Conservation (phyloP, 2,113 vertebrate genomes). For the Corythornis cristatus region DNA sequence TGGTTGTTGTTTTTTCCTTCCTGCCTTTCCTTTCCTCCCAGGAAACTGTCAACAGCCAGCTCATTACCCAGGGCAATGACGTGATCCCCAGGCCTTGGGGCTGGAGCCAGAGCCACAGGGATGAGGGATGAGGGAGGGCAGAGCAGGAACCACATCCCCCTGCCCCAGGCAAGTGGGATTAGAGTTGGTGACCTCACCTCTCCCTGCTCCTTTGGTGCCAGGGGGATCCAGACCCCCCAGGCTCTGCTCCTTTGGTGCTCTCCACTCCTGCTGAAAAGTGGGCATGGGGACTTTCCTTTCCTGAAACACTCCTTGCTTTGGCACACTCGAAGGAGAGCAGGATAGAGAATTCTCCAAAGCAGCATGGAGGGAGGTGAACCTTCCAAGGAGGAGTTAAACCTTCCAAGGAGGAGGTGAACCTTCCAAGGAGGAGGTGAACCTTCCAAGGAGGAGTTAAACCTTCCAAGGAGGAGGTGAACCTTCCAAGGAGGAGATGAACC, state of each 20-base stretch:
- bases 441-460: too few species aligned
- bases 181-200: neutral
- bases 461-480: too few species aligned
- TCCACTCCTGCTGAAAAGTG: rapidly evolving
- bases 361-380: neutral
- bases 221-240: neutral
- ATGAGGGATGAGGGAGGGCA: neutral
- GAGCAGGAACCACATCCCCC: neutral
- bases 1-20: slow-evolving; percentile 64
- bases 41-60: slow-evolving; percentile 19
- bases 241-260: neutral
- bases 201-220: too few species aligned
- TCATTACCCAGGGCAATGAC: neutral
- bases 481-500: too few species aligned
- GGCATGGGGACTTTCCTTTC: neutral
- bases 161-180: neutral
- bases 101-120: neutral
- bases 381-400: too few species aligned
- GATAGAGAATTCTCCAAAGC: rapidly evolving
- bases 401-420: too few species aligned
- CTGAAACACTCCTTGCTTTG: neutral
- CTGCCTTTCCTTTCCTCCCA: slow-evolving; percentile 67
- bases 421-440: too few species aligned
- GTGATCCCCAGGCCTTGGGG: neutral
- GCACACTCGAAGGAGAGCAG: neutral